Evolutionary conservation across 2,888 invertebrate species (phyloP).

Genomic region (Lycocerus yunnanus): DNA sequence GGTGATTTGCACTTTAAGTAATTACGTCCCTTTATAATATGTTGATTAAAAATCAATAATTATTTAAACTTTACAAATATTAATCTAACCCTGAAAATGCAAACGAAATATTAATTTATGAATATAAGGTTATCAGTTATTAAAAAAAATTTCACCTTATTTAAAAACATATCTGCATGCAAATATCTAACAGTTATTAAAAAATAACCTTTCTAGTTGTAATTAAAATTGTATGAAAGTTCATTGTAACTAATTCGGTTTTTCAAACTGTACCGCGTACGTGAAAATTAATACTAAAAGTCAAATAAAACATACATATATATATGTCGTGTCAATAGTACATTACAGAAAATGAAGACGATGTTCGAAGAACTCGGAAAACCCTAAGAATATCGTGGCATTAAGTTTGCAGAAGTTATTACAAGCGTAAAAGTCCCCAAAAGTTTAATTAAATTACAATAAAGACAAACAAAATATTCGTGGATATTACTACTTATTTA

Average conservation of each 20-base stretch:
- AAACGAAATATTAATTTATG: no score
- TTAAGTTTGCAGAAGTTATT: background rate
- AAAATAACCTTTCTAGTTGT: background rate
- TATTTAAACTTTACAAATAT: background rate
- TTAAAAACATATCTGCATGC: background rate
- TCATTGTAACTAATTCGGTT: background rate
- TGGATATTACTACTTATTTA: background rate
- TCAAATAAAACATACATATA: background rate
- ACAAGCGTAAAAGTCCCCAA: background rate
- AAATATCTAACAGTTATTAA: no score
- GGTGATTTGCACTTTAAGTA: background rate
- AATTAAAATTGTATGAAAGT: background rate
- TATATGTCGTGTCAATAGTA: background rate
- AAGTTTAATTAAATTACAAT: background rate
- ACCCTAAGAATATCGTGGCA: background rate
- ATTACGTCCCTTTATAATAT: background rate
- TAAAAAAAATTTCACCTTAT: background rate
- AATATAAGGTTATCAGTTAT: background rate
- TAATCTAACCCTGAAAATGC: background rate
- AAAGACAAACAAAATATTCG: background rate
- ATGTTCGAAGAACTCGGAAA: background rate
- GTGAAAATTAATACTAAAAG: background rate
- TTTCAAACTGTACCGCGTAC: background rate
- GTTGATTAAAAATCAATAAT: background rate
- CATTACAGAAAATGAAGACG: background rate